Percentiles rank a stretch among this genome's conserved stretches.
These are phyloP conservation scores for Tryphoninae sp. DNA, from an alignment of 2,888 invertebrate species.

Conservation along the genomic window DNA sequence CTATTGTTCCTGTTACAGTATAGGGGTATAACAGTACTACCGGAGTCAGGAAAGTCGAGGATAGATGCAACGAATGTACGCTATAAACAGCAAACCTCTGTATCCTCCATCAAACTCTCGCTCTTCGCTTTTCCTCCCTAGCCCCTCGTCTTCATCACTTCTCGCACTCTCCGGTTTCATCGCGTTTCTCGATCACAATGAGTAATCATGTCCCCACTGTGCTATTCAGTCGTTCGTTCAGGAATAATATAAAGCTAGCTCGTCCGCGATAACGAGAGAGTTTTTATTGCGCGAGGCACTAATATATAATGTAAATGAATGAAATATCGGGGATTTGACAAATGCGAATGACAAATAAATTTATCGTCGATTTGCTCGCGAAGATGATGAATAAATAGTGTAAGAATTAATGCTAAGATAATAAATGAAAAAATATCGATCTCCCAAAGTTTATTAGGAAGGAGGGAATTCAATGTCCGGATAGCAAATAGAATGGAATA, in stretches of 20 bases:
- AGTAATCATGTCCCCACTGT: constrained; percentile 44
- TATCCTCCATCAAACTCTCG: neutral
- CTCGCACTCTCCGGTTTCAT: neutral
- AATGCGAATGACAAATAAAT: neutral
- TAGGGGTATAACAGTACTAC: constrained; percentile 8
- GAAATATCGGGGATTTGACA: neutral
- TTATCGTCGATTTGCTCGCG: neutral
- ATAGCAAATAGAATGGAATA: neutral
- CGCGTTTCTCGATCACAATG: constrained; percentile 49
- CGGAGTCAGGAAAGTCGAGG: constrained; percentile 3
- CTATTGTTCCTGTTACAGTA: constrained; percentile 37
- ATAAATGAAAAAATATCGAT: neutral
- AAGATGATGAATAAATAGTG: neutral
- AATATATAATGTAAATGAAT: constrained; percentile 53
- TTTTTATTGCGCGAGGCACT: neutral
- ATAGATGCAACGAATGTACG: constrained; percentile 29
- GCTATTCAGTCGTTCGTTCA: constrained; percentile 33
- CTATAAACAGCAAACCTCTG: neutral
- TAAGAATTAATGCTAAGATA: neutral
- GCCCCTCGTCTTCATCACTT: neutral
- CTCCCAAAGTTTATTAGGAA: constrained; percentile 4
- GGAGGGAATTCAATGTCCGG: neutral
- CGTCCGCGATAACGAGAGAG: constrained; percentile 15
- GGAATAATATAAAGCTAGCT: constrained; percentile 26
- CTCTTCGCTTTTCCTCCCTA: constrained; percentile 11